Evolutionary conservation across 2,113 vertebrate species (phyloP).

Genomic region (Noturus placidus): DNA sequence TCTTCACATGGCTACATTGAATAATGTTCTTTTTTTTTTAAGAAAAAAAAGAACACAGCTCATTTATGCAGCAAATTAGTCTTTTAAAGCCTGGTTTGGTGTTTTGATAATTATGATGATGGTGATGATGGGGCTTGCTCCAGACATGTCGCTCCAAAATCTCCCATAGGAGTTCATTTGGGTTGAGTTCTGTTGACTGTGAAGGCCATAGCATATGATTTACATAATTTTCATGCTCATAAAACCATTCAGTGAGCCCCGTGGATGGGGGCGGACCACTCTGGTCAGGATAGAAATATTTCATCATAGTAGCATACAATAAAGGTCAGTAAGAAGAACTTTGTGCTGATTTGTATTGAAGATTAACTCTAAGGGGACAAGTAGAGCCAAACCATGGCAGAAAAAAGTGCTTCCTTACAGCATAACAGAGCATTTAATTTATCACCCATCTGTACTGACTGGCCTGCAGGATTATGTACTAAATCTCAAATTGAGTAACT

Average conservation of each 20-base stretch:
- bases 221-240: neutral
- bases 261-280: neutral
- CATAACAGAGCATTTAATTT: neutral
- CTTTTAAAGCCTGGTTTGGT: neutral
- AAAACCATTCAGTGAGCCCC: neutral
- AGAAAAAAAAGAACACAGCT: neutral
- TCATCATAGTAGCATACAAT: neutral
- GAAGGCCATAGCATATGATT: neutral
- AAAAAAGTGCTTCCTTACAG: neutral
- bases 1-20: neutral
- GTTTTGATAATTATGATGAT: neutral
- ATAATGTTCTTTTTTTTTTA: neutral
- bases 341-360: neutral
- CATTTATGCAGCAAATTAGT: neutral
- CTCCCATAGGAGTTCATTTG: neutral
- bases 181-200: neutral
- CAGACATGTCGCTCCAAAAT: neutral
- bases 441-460: neutral
- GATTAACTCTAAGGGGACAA: no score
- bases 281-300: neutral
- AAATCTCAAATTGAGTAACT: neutral
- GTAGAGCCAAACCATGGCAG: neutral
- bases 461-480: neutral
- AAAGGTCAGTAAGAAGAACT: neutral
- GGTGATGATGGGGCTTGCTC: neutral